phyloP scores from a whole-genome alignment of 2,113 vertebrate species.

The Nicator chloris region DNA sequence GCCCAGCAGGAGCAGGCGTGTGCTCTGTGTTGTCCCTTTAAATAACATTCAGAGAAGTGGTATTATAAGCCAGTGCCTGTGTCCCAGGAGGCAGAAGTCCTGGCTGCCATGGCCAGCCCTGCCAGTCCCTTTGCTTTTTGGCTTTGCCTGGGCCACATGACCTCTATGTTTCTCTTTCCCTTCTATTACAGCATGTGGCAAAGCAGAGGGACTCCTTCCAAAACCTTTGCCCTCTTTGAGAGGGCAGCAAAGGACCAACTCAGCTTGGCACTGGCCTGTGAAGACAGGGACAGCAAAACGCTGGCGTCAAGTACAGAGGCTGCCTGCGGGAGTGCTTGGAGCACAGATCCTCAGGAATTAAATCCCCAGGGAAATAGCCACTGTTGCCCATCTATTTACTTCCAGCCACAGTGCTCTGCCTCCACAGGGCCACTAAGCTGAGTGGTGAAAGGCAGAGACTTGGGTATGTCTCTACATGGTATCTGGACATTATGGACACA shows the following conservation, averaged over 20 bases:
- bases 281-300: not conserved
- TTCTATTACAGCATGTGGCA: not conserved
- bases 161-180: not conserved
- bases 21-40: not conserved
- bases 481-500: not conserved
- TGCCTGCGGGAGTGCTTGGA: not conserved
- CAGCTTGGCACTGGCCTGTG: fast-evolving
- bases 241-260: not conserved
- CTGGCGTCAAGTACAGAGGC: not conserved
- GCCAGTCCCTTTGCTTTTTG: not conserved
- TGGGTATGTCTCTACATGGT: not conserved
- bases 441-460: not conserved
- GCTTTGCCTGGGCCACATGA: not conserved
- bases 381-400: not conserved
- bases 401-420: not conserved
- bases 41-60: not conserved
- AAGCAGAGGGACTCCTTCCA: not conserved
- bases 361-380: not conserved
- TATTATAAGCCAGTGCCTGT: not conserved
- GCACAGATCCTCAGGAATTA: not conserved
- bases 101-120: not conserved
- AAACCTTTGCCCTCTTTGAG: not conserved
- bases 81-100: not conserved
- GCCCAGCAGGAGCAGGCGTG: not conserved
- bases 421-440: not conserved